These are phyloP conservation scores for Coregonus suidteri DNA, from an alignment of 2,797 vertebrate species.

Conservation along the genomic window DNA sequence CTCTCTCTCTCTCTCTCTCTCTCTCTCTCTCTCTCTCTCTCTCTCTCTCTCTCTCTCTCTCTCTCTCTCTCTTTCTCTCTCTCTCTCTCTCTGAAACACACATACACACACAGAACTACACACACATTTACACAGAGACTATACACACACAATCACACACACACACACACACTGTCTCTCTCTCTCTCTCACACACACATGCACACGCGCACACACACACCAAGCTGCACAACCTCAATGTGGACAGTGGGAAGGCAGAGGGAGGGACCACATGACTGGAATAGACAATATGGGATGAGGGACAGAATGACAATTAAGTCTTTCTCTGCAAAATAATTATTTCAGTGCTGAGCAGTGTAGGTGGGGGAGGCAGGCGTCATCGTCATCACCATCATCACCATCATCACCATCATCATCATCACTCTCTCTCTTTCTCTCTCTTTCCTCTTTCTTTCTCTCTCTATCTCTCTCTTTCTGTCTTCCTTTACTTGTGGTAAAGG, in stretches of 20 bases:
- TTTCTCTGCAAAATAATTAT: constrained; percentile 64
- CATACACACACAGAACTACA: no score
- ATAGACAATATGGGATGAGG: constrained; percentile 66
- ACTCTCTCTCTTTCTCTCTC: background rate
- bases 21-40: no score
- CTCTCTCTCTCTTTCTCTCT: no score
- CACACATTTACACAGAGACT: no score
- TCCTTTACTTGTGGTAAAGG: background rate
- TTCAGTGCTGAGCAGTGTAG: constrained; percentile 49
- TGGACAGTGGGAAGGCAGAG: constrained; percentile 57
- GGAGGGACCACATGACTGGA: constrained; percentile 62
- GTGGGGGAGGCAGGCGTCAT: background rate
- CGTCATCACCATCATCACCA: background rate
- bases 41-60: no score
- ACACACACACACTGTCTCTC: no score
- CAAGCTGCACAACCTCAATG: constrained; percentile 48
- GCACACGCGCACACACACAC: no score
- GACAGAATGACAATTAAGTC: constrained; percentile 72
- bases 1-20: constrained; percentile 14
- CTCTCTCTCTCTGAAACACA: no score
- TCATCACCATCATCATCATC: no score
- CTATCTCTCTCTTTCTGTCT: background rate
- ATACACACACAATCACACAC: no score
- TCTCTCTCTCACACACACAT: no score
- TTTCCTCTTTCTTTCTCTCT: background rate